Base-by-base conservation (phyloP, 2,797 vertebrate species). In the Hipposideros larvatus region DNA sequence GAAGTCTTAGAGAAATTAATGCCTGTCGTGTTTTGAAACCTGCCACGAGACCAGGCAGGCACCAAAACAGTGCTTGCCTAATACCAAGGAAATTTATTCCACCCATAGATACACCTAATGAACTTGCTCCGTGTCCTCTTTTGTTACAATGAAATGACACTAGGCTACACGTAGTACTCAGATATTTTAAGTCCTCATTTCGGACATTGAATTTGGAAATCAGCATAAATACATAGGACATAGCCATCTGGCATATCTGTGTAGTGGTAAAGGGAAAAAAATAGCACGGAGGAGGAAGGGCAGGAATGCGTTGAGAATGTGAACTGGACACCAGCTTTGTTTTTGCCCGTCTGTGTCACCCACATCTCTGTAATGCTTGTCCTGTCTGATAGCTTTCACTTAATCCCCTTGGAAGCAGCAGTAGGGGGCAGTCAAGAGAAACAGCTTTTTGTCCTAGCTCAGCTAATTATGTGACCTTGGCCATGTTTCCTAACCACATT, bases 381-480 rank as follows among this genome's bases (percentile, higher is more conserved):
- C 55, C 43, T 51, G 53, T 34, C 51, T 37, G 73, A 26, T 26
- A 71, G 75, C 73, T 85, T 85, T 16, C 34, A 80, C 26, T 41
- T 78, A 92, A 94, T 79, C 87, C 80, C 53, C 61, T 57, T 43
- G 77, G 66, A 70, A 87, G 61, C 83, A 82, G 91, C 78, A 73
- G 14, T 37, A 11, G 87, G 85, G 68, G 26, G 61, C 34, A 70
- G 28, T 48, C 84, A 68, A 77, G 53, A 65, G 41, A 94, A 53
- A 48, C 11, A 22, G 37, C 77, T 83, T 74, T 79, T 43, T 78
- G 87, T 86, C 59, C 46, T 66, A 86, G 57, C 65, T 95, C 59
- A 59, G 94, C 71, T 92, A 61, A 84, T 73, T 71, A 87, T 43
- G n/a, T 87, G 92, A 66, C 90, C 78, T 92, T 68, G 74, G 83